Evolutionary conservation across 2,113 vertebrate genomes (phyloP), one percentile per base, ranked within the genome.

Genomic region (Gymnarchus niloticus): DNA sequence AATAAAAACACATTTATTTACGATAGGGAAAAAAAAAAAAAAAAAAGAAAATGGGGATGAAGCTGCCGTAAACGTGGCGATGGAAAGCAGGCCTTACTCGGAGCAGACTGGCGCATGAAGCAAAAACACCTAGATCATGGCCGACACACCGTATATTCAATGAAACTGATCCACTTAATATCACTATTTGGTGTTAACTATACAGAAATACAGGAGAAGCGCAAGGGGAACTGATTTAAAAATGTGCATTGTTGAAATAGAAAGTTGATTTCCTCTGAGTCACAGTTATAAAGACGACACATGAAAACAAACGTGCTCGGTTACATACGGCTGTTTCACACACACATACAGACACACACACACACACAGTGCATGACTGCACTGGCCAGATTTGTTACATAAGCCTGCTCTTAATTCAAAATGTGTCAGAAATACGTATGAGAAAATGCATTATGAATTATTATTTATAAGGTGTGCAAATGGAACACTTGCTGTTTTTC

Each of bases 1-100:
- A 85, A 90, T 3, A 46, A 59, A 90, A 89, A 83, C 3, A n/a
- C 8, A 44, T 37, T 2, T 23, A 10, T 5, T 56, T 33, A 82
- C 21, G 12, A 3, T 52, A 54, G 14, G 10, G 21, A 48, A 19
- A 28, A 81, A 51, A 54, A 33, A 17, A 52, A 52, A 19, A 1
- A n/a, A 21, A 56, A 9, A 0, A 14, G n/a, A n/a, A n/a, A n/a
- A n/a, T n/a, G n/a, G n/a, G n/a, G n/a, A n/a, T n/a, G n/a, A n/a
- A n/a, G n/a, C n/a, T n/a, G n/a, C n/a, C n/a, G n/a, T n/a, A n/a
- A n/a, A n/a, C n/a, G n/a, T n/a, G n/a, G n/a, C n/a, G n/a, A n/a
- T n/a, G n/a, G n/a, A n/a, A n/a, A n/a, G n/a, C n/a, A n/a, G n/a
- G 12, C 28, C 33, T 25, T 65, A 10, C 28, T 19, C n/a, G n/a